A percentile compares a stretch with the other conserved stretches of the same genome.
Evolutionary conservation across 2,888 invertebrate species (phyloP).

Genomic region (Aphidoletes aphidimyza): DNA sequence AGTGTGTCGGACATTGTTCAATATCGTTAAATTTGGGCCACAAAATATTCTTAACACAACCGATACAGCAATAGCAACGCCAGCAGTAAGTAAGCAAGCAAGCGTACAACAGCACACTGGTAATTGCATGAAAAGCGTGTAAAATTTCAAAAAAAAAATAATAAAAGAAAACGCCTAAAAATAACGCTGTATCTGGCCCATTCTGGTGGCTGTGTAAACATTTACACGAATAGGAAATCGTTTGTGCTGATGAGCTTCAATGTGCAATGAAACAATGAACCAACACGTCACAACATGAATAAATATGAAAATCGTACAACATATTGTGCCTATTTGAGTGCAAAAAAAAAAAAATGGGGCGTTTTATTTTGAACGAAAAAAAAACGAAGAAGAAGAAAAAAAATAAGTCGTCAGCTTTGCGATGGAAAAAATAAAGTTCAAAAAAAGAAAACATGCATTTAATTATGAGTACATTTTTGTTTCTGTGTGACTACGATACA

Average conservation of each 20-base stretch:
- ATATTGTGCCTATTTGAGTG: no score
- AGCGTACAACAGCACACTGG: background rate
- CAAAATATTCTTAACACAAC: background rate
- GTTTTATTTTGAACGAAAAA: background rate
- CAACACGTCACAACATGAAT: slow-evolving; percentile 24
- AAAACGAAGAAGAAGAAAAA: no score
- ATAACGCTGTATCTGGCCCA: slow-evolving; percentile 5
- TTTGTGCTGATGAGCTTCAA: background rate
- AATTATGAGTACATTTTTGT: background rate
- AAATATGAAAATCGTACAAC: background rate
- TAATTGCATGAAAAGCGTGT: background rate
- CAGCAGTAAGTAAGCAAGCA: background rate
- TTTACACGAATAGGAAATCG: background rate
- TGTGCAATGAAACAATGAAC: slow-evolving; percentile 2
- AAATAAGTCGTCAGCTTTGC: no score
- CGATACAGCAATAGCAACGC: background rate
- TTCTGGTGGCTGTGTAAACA: slow-evolving; percentile 1
- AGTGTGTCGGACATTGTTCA: slow-evolving; percentile 4
- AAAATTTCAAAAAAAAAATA: background rate
- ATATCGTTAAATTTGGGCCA: background rate
- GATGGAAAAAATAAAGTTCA: no score
- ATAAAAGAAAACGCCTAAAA: slow-evolving; percentile 8
- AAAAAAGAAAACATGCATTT: background rate
- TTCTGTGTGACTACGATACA: no score
- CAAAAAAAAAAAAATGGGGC: background rate